Evolutionary conservation across 2,888 invertebrate species (phyloP), one percentile per base, ranked within the genome.

Genomic region (Danaus chrysippus): DNA sequence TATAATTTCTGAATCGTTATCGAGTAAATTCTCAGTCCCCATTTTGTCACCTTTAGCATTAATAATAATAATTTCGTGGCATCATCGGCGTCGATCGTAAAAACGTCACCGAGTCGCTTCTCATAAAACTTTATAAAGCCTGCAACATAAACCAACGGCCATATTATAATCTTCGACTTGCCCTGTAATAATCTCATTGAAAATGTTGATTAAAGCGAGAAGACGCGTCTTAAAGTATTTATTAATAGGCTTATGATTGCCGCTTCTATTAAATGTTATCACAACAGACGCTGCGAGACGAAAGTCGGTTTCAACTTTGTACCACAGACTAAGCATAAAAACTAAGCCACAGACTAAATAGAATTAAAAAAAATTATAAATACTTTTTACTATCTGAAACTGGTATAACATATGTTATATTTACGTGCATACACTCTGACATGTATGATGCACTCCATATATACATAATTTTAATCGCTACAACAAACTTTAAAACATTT

Each of bases 161-260:
- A 76, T 76, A 63, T 75, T 75, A 74, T 68, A 70, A 72, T 70
- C 64, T 53, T 62, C 59, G 68, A 70, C 72, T 74, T 73, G 75
- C 71, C 75, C 67, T 80, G 79, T 78, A 82, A 83, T 80, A 81
- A 82, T 80, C 81, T 79, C 80, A 84, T 84, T 84, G 80, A 82
- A 81, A 80, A 83, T 80, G 81, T 83, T 84, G 83, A 84, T 83
- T 82, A 81, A 84, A 81, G 77, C 76, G 78, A 77, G 75, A 77
- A 81, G 79, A 81, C 76, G 78, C 78, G 77, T 78, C 72, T 73
- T 71, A 74, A 73, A 71, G 71, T 70, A 75, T 70, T 81, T 81
- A 83, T 84, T 84, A 83, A 84, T 84, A 83, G 81, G 76, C 78
- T 77, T 78, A 79, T 82, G 83, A 85, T 84, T 83, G 80, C 82